Conservation (phyloP, 2,113 vertebrate species). For the Entomyzon cyanotis region DNA sequence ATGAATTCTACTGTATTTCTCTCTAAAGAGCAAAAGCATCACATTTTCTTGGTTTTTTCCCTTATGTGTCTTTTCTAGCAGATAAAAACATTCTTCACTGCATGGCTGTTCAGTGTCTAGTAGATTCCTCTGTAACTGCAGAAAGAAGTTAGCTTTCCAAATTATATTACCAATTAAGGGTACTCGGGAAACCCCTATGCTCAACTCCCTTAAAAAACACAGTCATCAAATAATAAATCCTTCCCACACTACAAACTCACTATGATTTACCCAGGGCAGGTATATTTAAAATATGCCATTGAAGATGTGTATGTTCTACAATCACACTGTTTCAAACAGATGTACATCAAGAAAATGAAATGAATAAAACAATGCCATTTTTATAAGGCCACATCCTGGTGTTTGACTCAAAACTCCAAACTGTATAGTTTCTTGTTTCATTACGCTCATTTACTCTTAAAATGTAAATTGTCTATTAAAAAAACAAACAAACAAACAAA, state of each 20-base stretch:
- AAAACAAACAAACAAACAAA: no score
- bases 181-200: neutral
- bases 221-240: neutral
- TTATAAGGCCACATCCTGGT: neutral
- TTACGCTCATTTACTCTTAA: neutral
- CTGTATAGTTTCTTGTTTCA: neutral
- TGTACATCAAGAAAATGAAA: neutral
- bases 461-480: neutral
- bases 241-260: neutral
- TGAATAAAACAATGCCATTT: neutral
- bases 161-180: neutral
- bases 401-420: neutral
- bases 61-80: neutral
- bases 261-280: neutral
- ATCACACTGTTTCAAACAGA: neutral
- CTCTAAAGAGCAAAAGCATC: neutral
- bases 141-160: neutral
- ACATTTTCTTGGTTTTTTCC: neutral
- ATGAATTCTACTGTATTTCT: neutral
- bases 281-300: neutral
- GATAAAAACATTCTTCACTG: neutral
- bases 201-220: neutral
- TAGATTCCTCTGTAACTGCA: neutral
- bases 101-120: neutral
- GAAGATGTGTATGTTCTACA: neutral